phyloP scores from a whole-genome alignment of 2,888 invertebrate genomes.

The Deilephila porcellus region DNA sequence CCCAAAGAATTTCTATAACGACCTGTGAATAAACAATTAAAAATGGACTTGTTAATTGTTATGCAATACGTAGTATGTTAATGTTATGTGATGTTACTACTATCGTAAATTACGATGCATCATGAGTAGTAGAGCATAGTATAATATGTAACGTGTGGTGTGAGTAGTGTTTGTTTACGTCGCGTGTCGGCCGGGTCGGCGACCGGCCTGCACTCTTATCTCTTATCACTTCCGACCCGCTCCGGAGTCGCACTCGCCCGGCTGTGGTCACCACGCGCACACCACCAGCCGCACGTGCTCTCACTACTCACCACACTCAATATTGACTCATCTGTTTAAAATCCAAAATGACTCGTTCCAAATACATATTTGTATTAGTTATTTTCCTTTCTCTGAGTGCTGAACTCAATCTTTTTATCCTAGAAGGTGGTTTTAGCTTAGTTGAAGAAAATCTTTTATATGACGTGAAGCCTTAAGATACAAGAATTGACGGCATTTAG shows the following conservation, averaged over 20 bases:
- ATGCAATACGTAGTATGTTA: too few species aligned
- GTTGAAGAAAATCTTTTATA: too few species aligned
- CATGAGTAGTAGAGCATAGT: neutral
- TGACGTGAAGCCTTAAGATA: too few species aligned
- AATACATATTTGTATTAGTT: too few species aligned
- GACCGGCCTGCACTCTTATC: slow-evolving; percentile 16
- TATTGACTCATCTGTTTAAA: neutral
- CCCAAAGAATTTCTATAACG: too few species aligned
- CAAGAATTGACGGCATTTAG: too few species aligned
- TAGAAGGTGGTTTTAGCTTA: too few species aligned
- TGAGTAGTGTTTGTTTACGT: slow-evolving; percentile 12
- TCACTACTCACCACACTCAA: neutral
- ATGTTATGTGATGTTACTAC: neutral
- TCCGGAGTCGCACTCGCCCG: neutral
- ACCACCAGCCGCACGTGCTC: neutral
- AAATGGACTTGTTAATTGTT: too few species aligned
- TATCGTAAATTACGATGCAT: neutral
- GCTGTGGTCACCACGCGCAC: neutral
- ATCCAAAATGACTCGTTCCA: neutral
- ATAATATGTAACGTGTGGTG: neutral
- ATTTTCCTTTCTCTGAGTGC: too few species aligned
- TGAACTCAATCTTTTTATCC: too few species aligned
- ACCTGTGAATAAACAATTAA: too few species aligned
- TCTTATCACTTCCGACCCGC: slow-evolving; percentile 13
- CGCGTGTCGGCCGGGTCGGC: slow-evolving; percentile 13